Percentiles rank a stretch among this genome's conserved stretches.
These are phyloP conservation scores for Aegithalos caudatus DNA, from an alignment of 2,113 vertebrate species.

Conservation along the genomic window DNA sequence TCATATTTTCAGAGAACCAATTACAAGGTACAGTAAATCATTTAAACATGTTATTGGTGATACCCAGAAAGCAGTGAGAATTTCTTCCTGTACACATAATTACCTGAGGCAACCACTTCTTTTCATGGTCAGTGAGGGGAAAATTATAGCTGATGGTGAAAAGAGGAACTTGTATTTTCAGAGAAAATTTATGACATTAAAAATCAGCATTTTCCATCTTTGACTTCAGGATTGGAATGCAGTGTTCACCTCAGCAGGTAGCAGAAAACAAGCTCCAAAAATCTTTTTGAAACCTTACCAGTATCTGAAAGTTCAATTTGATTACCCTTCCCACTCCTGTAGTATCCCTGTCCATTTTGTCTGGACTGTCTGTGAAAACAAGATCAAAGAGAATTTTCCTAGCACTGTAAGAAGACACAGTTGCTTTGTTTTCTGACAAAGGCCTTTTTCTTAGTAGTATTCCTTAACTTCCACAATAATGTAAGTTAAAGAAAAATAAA, in stretches of 20 bases:
- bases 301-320: not conserved
- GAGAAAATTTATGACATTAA: not conserved
- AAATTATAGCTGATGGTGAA: conserved; percentile 13
- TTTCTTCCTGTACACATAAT: conserved; percentile 54
- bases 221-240: not conserved
- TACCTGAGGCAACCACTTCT: conserved; percentile 43
- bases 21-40: conserved; percentile 66
- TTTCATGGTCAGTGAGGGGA: conserved; percentile 34
- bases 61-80: conserved; percentile 41
- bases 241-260: not conserved
- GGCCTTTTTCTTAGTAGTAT: not conserved
- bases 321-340: not conserved
- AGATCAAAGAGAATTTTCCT: not conserved
- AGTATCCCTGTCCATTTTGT: not conserved
- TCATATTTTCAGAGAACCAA: conserved; percentile 67
- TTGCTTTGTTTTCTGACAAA: not conserved
- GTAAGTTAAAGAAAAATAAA: not conserved
- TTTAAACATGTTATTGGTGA: conserved; percentile 39
- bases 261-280: not conserved
- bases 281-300: not conserved
- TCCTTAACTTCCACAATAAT: not conserved
- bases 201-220: not conserved
- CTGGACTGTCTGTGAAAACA: not conserved
- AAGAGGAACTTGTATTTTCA: not conserved
- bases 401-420: not conserved